Percentiles rank a stretch among this genome's conserved stretches.
phyloP scores from a whole-genome alignment of 2,113 vertebrate species.

The Sigmodon hispidus region DNA sequence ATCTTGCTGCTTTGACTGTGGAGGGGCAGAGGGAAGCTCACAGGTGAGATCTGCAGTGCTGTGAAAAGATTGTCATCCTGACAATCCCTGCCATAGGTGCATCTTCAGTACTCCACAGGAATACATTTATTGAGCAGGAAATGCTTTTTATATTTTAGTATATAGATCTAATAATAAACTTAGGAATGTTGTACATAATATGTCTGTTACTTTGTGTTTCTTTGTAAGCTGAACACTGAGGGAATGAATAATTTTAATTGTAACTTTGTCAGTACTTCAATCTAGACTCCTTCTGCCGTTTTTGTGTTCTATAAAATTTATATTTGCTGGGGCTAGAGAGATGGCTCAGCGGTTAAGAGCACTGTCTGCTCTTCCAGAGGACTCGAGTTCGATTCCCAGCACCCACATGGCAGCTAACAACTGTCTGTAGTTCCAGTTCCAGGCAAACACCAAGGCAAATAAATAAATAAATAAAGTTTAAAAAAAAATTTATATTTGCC shows the following conservation, averaged over 20 bases:
- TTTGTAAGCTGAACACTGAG: conserved; percentile 51
- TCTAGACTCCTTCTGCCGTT: conserved; percentile 37
- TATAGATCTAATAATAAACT: background rate
- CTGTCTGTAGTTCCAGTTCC: too few species aligned
- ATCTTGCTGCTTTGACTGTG: background rate
- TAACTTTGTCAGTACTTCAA: conserved; percentile 47
- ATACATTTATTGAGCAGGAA: background rate
- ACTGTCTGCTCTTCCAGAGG: too few species aligned
- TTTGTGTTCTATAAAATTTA: conserved; percentile 50
- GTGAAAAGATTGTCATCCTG: background rate
- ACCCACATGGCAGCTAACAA: too few species aligned
- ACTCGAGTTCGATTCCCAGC: too few species aligned
- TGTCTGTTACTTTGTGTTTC: conserved; percentile 41
- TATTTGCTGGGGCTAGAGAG: too few species aligned
- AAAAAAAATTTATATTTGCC: too few species aligned
- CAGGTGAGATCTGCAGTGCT: background rate
- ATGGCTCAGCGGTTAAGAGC: too few species aligned
- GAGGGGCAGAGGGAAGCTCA: background rate
- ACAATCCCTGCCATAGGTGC: background rate
- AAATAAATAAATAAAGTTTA: too few species aligned
- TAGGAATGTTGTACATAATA: background rate
- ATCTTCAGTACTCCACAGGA: background rate
- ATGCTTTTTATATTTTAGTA: background rate
- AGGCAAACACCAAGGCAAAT: too few species aligned
- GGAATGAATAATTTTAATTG: conserved; percentile 29